Evolutionary conservation across 2,113 vertebrate genomes (phyloP), one percentile per base, ranked within the genome.

Genomic region (Xiphorhynchus elegans): DNA sequence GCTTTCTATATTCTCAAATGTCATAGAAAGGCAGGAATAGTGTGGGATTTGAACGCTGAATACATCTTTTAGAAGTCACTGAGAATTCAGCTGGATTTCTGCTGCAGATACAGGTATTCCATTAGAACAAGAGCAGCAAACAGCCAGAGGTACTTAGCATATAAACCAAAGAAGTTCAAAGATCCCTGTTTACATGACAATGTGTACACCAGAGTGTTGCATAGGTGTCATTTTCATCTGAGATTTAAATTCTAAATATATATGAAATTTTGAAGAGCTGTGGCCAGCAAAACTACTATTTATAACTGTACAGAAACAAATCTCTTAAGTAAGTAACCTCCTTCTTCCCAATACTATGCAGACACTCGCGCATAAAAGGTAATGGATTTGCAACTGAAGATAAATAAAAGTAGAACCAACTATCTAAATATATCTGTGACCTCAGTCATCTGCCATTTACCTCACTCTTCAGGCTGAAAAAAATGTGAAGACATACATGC

Each of bases 41-140:
- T 37, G 75, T 80, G 80, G 76, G 80, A 67, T 67, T 62, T 85
- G 83, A 97, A 90, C 58, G 89, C 69, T 40, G 37, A 88, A 55
- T 63, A 79, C 52, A 70, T 74, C 87, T 92, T 62, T 89, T 87
- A 94, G 86, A 95, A 93, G 89, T 23, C 46, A 62, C 93, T 56
- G 31, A 78, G 35, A 94, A 77, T 66, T 95, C 75, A 93, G 75
- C 69, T 86, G 70, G 7, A 26, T 13, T 46, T 84, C n/a, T 88
- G 31, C 86, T 13, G 4, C 81, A 93, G 86, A 81, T 96, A 92
- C 26, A 80, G 81, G 55, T 76, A 92, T 72, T 80, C 78, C 60
- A 69, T 63, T 72, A 89, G 69, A 96, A 91, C 19, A 78, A 60
- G 46, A 79, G 92, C 17, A 73, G 83, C 53, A 62, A 58, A 58